Percentiles rank a stretch among this genome's conserved stretches.
Evolutionary conservation across 2,888 invertebrate species (phyloP).

Genomic region (Aphelenchoides bicaudatus): DNA sequence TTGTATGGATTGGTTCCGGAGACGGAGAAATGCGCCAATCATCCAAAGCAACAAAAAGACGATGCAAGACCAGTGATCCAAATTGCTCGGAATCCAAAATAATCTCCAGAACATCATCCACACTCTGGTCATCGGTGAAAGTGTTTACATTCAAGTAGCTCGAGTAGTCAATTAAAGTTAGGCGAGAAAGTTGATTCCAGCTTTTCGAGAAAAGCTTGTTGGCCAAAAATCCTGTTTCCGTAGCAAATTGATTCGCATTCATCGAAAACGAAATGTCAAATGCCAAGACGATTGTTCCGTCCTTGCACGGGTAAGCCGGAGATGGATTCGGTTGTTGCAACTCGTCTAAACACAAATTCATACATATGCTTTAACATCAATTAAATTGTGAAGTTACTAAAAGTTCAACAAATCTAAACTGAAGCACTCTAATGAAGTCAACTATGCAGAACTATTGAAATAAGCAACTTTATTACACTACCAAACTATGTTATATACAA

Average conservation of each 20-base stretch:
- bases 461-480: no score
- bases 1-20: background rate
- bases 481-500: no score
- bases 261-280: background rate
- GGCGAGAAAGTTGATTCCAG: slow-evolving; percentile 1
- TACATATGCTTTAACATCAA: no score
- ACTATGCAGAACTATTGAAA: no score
- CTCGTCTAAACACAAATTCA: no score
- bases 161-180: background rate
- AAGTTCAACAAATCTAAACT: no score
- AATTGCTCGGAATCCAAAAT: background rate
- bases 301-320: background rate
- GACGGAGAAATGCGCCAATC: background rate
- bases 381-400: no score
- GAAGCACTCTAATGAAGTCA: no score
- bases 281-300: background rate
- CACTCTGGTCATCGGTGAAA: background rate
- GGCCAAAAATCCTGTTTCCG: no score
- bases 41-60: background rate
- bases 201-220: background rate
- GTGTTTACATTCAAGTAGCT: background rate
- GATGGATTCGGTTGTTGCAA: no score
- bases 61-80: background rate
- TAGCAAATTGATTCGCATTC: no score
- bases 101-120: slow-evolving; percentile 4